Base-by-base conservation (phyloP, 2,797 vertebrate species). In the Huso huso region DNA sequence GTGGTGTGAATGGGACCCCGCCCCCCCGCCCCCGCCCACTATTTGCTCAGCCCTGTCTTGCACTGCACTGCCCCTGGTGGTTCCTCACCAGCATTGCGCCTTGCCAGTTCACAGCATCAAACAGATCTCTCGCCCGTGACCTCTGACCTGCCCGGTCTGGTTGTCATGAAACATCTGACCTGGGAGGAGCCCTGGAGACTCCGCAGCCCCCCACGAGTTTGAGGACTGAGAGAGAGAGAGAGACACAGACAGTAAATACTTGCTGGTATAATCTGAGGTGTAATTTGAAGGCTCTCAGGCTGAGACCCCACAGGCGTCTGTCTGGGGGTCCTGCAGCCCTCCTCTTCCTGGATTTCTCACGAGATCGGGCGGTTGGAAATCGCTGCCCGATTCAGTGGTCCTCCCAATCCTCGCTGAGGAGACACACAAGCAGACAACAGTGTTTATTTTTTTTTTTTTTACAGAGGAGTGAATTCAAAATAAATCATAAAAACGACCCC, bases 31-130 rank as follows among this genome's bases (percentile, higher is more conserved):
- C 3, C 15, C 18, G 13, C 10, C 37, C 7, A 50, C 9, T n/a
- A 8, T 9, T 23, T 10, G 1, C 2, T 15, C 49, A 37, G 51
- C 13, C 6, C 9, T 7, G n/a, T 7, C 69, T 49, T 12, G 49
- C 3, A 1, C 23, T 49, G 55, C 59, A 49, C 62, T 63, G 63
- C 57, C 9, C 49, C 51, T 51, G 50, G 72, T 51, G 57, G 15
- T 53, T 49, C 69, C 87, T 91, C 77, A 95, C 94, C 91, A 90
- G 86, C 70, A 90, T 78, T n/a, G 91, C 91, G 49, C 78, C 73
- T 83, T 90, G 73, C 86, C 93, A 11, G 78, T 63, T 66, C 74
- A 96, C 75, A 10, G 93, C 93, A 65, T 89, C 83, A 49, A 90
- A 96, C 70, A 96, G 86, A 66, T 90, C 69, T 69, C 66, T 76